phyloP scores from a whole-genome alignment of 2,888 invertebrate species.

The Carabus problematicus region DNA sequence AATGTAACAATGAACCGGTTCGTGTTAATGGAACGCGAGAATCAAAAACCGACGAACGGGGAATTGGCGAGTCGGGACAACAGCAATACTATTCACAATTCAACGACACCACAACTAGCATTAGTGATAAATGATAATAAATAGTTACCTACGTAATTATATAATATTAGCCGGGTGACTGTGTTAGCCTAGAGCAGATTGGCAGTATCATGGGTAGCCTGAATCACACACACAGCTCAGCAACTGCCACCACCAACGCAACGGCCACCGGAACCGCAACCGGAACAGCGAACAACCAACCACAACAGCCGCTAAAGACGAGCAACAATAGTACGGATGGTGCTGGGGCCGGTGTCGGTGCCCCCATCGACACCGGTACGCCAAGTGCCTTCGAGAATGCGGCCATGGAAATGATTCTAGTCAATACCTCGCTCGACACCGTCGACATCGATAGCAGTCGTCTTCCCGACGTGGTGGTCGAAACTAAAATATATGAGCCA shows the following conservation, averaged over 20 bases:
- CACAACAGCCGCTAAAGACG: constrained; percentile 15
- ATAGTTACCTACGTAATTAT: background rate
- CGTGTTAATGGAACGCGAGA: too few relatives aligned
- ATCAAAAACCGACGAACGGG: too few relatives aligned
- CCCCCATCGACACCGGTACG: constrained; percentile 50
- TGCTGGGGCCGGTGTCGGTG: constrained; percentile 43
- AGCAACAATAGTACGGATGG: background rate
- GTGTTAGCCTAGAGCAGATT: constrained; percentile 30
- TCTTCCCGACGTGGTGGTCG: constrained; percentile 65
- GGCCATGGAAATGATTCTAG: constrained; percentile 36
- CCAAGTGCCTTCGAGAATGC: constrained; percentile 53
- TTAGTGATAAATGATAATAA: too few relatives aligned
- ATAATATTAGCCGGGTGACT: constrained; percentile 8
- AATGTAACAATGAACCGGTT: constrained; percentile 13
- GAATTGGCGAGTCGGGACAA: too few relatives aligned
- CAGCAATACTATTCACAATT: too few relatives aligned
- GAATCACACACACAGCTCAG: constrained; percentile 54
- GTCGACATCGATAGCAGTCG: constrained; percentile 60
- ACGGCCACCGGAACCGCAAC: constrained; percentile 1
- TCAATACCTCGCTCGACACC: constrained; percentile 48
- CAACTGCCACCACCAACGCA: background rate
- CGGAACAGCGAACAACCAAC: constrained; percentile 7
- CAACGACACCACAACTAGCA: too few relatives aligned
- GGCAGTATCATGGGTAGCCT: constrained; percentile 55
- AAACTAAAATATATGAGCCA: constrained; percentile 60